Evolutionary conservation across 2,113 vertebrate species (phyloP).

Genomic region (Ciconia stormi): DNA sequence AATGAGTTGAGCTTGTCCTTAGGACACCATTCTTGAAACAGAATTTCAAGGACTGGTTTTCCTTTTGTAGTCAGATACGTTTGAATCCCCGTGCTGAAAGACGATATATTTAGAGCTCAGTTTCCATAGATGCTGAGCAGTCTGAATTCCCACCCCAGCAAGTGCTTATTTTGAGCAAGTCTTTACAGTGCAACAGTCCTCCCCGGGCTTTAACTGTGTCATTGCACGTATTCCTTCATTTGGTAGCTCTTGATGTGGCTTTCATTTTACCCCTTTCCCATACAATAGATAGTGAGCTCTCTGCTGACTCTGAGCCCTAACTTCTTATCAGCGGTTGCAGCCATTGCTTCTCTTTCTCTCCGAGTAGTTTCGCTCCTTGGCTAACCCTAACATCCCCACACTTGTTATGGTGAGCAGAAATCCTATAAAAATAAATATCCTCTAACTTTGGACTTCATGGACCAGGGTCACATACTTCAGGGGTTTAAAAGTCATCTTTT

Average conservation of each 20-base stretch:
- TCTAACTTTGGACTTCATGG: fast-evolving
- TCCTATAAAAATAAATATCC: neutral
- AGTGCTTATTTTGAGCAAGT: neutral
- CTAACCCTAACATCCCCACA: fast-evolving
- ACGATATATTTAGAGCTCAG: neutral
- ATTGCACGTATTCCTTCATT: neutral
- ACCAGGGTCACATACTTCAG: neutral
- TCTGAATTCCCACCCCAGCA: conserved; percentile 12
- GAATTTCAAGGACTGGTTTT: neutral
- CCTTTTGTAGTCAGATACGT: neutral
- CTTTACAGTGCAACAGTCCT: neutral
- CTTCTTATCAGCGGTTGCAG: neutral
- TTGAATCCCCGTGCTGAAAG: neutral
- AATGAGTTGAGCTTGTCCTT: neutral
- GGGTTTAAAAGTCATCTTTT: neutral
- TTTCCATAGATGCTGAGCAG: conserved; percentile 9
- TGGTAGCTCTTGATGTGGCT: neutral
- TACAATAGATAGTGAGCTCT: neutral
- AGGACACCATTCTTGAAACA: neutral
- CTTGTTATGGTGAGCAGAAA: neutral
- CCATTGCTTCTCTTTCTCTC: neutral
- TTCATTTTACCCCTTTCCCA: neutral
- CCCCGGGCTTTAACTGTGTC: neutral
- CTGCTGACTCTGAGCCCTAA: neutral
- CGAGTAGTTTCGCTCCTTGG: neutral